A percentile compares a stretch with the other conserved stretches of the same genome.
Conservation (phyloP, 2,888 invertebrate species). For the Drosophila lacicola region DNA sequence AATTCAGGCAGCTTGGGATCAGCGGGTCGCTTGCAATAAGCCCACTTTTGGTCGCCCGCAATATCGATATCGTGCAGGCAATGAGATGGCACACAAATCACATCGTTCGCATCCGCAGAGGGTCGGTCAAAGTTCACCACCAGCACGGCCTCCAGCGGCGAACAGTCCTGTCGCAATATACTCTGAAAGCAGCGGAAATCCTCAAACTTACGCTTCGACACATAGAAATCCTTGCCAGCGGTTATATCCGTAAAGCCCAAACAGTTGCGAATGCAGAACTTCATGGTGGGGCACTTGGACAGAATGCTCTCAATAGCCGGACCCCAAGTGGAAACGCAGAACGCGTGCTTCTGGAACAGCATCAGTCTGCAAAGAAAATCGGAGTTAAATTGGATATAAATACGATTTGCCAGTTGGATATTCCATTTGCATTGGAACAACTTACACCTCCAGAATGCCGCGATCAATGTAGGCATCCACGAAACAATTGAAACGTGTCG, state of each 20-base stretch:
- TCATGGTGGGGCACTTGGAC: constrained; percentile 87
- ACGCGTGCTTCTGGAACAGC: constrained; percentile 72
- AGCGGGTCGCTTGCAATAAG: constrained; percentile 77
- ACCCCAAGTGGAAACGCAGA: constrained; percentile 87
- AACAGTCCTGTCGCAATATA: constrained; percentile 77
- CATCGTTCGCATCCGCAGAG: constrained; percentile 3
- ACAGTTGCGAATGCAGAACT: constrained; percentile 88
- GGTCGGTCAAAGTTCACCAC: constrained; percentile 80
- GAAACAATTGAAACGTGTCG: constrained; percentile 75
- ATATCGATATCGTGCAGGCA: constrained; percentile 35
- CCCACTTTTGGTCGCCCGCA: constrained; percentile 61
- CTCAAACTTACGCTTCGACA: constrained; percentile 74
- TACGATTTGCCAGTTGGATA: background rate
- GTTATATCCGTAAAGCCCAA: constrained; percentile 88
- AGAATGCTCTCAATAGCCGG: constrained; percentile 88
- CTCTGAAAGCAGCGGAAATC: constrained; percentile 75
- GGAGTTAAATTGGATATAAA: background rate
- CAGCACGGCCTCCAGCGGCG: constrained; percentile 75
- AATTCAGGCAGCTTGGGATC: constrained; percentile 67
- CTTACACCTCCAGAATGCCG: constrained; percentile 80
- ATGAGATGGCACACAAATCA: constrained; percentile 56
- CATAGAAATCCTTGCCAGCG: constrained; percentile 79
- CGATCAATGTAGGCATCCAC: constrained; percentile 74
- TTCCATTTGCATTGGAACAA: background rate
- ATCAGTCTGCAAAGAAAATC: constrained; percentile 65